A percentile compares a stretch with the other conserved stretches of the same genome.
These are phyloP conservation scores for Notothenia coriiceps DNA, from an alignment of 2,113 vertebrate genomes.

Conservation along the genomic window DNA sequence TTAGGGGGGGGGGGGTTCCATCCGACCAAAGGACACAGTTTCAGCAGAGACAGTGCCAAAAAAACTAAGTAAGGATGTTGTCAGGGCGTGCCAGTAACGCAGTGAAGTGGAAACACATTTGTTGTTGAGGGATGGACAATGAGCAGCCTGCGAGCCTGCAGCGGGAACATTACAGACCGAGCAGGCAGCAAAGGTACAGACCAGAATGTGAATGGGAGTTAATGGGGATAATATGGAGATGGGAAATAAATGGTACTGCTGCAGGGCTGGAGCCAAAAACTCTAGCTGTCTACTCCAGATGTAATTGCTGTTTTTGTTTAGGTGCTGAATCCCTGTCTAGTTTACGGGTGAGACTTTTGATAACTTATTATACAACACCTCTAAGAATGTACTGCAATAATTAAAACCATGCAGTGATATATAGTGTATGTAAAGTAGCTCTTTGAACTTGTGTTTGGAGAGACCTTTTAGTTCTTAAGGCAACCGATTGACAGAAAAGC, in stretches of 20 bases:
- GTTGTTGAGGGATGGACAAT: constrained; percentile 52
- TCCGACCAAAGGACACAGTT: constrained; percentile 15
- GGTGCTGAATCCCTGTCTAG: background rate
- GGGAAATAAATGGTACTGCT: constrained; percentile 42
- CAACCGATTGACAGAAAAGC: background rate
- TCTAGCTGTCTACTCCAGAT: constrained; percentile 5
- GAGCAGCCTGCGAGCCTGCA: constrained; percentile 57
- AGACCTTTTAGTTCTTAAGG: background rate
- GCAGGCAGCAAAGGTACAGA: constrained; percentile 28
- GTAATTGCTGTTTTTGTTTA: constrained; percentile 17
- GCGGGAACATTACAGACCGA: constrained; percentile 51
- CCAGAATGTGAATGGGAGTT: constrained; percentile 48
- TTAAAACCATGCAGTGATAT: background rate
- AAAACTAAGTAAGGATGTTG: background rate
- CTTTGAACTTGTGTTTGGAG: background rate
- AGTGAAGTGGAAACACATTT: constrained; percentile 27
- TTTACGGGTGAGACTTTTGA: background rate
- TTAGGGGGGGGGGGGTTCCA: background rate
- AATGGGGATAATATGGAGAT: constrained; percentile 60
- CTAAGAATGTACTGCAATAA: background rate
- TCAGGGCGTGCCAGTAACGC: background rate
- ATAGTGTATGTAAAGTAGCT: background rate
- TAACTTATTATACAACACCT: background rate
- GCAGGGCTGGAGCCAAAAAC: constrained; percentile 14
- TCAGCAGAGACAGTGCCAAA: background rate